Conservation (phyloP, 1,140 invertebrate genomes). For the Conus betulinus region DNA sequence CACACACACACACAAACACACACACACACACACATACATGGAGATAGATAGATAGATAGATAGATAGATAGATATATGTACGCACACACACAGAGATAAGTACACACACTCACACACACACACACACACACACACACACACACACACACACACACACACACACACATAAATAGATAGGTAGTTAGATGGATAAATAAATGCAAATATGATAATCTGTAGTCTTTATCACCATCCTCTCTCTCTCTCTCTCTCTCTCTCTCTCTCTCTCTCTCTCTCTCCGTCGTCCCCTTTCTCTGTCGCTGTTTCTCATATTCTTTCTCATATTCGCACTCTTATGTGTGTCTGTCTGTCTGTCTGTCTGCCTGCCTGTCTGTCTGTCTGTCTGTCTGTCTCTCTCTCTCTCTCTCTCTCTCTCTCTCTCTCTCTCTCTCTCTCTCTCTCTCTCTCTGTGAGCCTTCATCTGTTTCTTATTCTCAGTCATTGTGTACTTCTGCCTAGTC, state of each 20-base stretch:
- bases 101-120: too few relatives aligned
- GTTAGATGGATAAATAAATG: not conserved
- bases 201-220: too few relatives aligned
- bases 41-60: too few relatives aligned
- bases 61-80: too few relatives aligned
- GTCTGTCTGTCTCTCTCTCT: not conserved
- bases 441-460: not conserved
- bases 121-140: not conserved
- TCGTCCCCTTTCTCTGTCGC: not conserved
- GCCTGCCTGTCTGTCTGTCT: not conserved
- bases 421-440: not conserved
- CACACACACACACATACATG: too few relatives aligned
- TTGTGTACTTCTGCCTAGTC: too few relatives aligned
- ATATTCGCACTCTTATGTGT: not conserved
- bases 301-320: not conserved
- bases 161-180: too few relatives aligned
- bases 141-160: not conserved
- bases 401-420: not conserved
- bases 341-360: not conserved
- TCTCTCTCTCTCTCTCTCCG: slow-evolving; percentile 12
- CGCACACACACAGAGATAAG: too few relatives aligned
- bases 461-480: not conserved
- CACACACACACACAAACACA: too few relatives aligned
- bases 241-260: not conserved
- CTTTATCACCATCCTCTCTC: too few relatives aligned